A percentile compares a stretch with the other conserved stretches of the same genome.
Conservation (phyloP, 2,888 invertebrate species). For the Mechanitis messenoides region DNA sequence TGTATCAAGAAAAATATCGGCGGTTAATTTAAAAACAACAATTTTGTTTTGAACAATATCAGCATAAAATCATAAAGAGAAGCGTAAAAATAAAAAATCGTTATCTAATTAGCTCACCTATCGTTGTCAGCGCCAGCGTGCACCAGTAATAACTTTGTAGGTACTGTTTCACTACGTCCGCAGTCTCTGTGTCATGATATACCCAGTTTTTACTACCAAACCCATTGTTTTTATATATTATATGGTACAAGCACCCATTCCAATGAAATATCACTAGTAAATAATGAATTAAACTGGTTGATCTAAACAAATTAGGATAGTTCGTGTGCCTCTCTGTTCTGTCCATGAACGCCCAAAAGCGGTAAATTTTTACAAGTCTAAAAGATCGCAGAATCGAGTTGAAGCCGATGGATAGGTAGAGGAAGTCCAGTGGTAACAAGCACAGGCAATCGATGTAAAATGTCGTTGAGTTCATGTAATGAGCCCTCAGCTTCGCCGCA, state of each 20-base stretch:
- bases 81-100: constrained; percentile 10
- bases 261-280: constrained; percentile 99
- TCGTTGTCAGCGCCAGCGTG: constrained; percentile 95
- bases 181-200: constrained; percentile 89
- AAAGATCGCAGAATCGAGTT: constrained; percentile 97
- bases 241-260: constrained; percentile 99
- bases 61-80: background rate
- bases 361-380: constrained; percentile 97
- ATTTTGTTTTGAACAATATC: background rate
- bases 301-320: constrained; percentile 97
- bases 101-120: constrained; percentile 78
- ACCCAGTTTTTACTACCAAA: constrained; percentile 96
- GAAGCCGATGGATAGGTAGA: constrained; percentile 97
- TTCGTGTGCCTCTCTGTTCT: constrained; percentile 98
- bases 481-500: constrained; percentile 92
- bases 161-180: constrained; percentile 95
- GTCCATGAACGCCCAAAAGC: constrained; percentile 99
- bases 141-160: constrained; percentile 99
- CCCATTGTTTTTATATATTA: constrained; percentile 96
- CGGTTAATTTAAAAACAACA: no score
- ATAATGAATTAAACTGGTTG: constrained; percentile 95
- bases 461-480: constrained; percentile 97
- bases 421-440: constrained; percentile 97
- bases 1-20: no score
- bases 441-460: constrained; percentile 99